Conservation (phyloP, 2,888 invertebrate species). For the Tiliacea citrago region DNA sequence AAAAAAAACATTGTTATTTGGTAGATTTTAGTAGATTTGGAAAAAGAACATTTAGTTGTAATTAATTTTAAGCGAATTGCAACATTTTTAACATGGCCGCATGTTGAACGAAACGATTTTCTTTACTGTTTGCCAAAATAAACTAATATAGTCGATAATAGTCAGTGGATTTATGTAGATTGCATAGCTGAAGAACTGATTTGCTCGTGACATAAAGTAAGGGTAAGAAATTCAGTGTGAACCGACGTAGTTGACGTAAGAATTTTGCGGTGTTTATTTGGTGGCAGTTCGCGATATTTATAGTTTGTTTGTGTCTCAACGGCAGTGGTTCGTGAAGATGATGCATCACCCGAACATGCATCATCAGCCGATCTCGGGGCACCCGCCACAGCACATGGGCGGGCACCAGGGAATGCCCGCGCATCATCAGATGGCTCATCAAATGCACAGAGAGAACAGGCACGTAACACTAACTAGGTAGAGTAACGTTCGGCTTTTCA, state of each 20-base stretch:
- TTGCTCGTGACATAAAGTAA: conserved; percentile 75
- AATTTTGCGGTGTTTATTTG: conserved; percentile 83
- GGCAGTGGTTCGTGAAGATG: conserved; percentile 84
- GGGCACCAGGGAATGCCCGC: conserved; percentile 86
- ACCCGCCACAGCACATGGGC: conserved; percentile 88
- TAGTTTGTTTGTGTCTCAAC: conserved; percentile 82
- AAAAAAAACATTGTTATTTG: neutral
- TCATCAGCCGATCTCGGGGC: conserved; percentile 90
- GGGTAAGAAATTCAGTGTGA: conserved; percentile 83
- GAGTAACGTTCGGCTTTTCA: conserved; percentile 82
- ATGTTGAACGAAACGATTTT: conserved; percentile 94
- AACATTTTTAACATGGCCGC: conserved; percentile 95
- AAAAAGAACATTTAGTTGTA: conserved; percentile 2
- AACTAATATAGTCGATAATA: conserved; percentile 80
- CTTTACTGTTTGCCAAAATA: conserved; percentile 95
- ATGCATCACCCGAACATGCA: conserved; percentile 91
- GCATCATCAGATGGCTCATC: conserved; percentile 92
- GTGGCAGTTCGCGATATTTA: conserved; percentile 71
- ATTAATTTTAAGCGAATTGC: conserved; percentile 54
- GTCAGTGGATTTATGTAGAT: conserved; percentile 84
- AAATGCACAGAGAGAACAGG: conserved; percentile 92
- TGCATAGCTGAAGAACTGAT: conserved; percentile 77
- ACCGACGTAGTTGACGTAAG: conserved; percentile 70
- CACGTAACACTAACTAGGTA: conserved; percentile 89
- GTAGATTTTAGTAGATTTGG: conserved; percentile 16